Percentiles rank a stretch among this genome's conserved stretches.
phyloP scores from a whole-genome alignment of 2,888 invertebrate species.

The Seladonia tumulorum region DNA sequence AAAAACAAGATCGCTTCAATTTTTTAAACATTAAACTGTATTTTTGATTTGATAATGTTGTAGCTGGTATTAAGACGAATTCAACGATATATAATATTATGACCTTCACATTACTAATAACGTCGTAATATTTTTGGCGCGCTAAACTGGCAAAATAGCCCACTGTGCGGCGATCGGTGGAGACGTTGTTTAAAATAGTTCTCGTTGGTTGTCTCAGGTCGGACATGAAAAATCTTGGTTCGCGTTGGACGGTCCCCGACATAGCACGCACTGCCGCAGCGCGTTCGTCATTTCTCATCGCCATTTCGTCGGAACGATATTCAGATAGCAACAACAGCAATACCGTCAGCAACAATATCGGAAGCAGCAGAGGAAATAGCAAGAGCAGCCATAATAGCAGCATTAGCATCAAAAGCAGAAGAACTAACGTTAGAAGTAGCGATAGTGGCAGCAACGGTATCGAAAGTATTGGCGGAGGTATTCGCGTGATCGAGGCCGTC shows the following conservation, averaged over 20 bases:
- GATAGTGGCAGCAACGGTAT: conserved; percentile 41
- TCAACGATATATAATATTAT: no score
- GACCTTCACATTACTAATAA: no score
- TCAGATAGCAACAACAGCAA: conserved; percentile 69
- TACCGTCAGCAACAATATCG: not conserved
- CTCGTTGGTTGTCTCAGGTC: conserved; percentile 84
- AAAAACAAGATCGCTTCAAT: no score
- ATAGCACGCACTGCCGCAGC: conserved; percentile 88
- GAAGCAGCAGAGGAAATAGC: conserved; percentile 22
- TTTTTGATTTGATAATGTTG: no score
- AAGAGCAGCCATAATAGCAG: conserved; percentile 60
- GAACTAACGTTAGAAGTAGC: conserved; percentile 70
- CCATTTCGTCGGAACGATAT: conserved; percentile 75
- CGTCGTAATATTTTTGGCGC: no score
- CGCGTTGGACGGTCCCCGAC: conserved; percentile 89
- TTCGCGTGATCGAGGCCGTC: conserved; percentile 49
- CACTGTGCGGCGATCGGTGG: no score
- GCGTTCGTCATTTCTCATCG: conserved; percentile 81
- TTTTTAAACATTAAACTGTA: no score
- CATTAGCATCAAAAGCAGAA: conserved; percentile 45
- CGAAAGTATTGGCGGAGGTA: conserved; percentile 39
- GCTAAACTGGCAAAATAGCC: no score
- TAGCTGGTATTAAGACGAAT: no score
- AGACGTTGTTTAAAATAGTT: not conserved
- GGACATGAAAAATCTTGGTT: conserved; percentile 90